Evolutionary conservation across 2,113 vertebrate genomes (phyloP).

Genomic region (Phalacrocorax pelagicus): DNA sequence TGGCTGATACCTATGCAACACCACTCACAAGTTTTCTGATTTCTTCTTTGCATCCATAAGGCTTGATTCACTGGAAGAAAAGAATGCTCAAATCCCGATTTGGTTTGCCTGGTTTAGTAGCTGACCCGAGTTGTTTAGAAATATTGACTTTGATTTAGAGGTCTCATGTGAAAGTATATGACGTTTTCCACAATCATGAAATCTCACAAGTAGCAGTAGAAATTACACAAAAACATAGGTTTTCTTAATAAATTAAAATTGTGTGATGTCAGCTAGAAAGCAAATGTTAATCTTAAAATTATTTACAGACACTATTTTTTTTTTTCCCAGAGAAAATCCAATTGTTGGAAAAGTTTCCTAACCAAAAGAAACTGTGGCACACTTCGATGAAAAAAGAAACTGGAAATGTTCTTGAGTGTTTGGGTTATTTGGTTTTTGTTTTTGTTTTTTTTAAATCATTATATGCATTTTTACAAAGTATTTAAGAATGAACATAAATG

Average conservation of each 20-base stretch:
- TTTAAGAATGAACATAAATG: constrained; percentile 70
- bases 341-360: constrained; percentile 91
- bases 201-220: background rate
- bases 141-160: background rate
- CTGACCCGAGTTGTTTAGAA: background rate
- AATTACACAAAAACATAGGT: background rate
- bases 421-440: background rate
- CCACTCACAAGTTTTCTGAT: background rate
- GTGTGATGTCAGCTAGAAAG: background rate
- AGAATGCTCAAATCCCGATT: background rate
- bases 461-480: constrained; percentile 57
- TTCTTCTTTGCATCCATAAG: background rate
- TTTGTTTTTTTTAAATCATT: constrained; percentile 7
- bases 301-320: background rate
- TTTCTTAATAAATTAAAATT: background rate
- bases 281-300: background rate
- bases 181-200: background rate
- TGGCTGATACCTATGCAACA: background rate
- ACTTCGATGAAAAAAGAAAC: constrained; percentile 66
- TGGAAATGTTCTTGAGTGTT: constrained; percentile 55
- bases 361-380: constrained; percentile 22
- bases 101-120: background rate
- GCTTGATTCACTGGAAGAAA: background rate
- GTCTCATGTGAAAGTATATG: background rate
- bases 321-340: constrained; percentile 88